Base-by-base conservation (phyloP, 2,888 invertebrate species). In the Brenthis daphne region DNA sequence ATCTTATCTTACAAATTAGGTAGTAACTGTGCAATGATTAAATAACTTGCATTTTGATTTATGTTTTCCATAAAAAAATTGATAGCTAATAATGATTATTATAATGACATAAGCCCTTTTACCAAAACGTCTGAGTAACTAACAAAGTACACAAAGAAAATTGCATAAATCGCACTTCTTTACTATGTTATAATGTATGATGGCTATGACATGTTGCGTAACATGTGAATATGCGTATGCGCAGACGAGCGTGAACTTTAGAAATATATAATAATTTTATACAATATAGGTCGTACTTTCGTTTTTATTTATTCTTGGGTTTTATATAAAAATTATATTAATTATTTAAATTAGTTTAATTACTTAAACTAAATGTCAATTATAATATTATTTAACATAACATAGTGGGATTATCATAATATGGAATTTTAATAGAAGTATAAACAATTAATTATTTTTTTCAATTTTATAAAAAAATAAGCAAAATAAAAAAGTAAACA, bases 101-200 rank as follows among this genome's bases (percentile, higher is more conserved):
- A 5, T 12, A 53, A 51, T 63, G 61, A 70, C 50, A 53, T 68
- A 72, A 70, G 65, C 65, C 64, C 70, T 72, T 70, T 72, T 67
- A 68, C 68, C 65, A 64, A 69, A 69, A 72, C 50, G 64, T 56
- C 16, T 37, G 37, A 56, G 64, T 63, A 51, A 37, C 60, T 20
- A 37, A 64, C 29, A 65, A 33, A 63, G 67, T 58, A 58, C 8
- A 57, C n/a, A 60, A 29, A 50, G 58, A 48, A 48, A 70, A 70
- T 72, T 72, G 68, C 70, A 72, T 72, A 72, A 70, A 66, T 70
- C 65, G 56, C 70, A 70, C 70, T 64, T 70, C 65, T 72, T 70
- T 60, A 66, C 65, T 72, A 58, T 57, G 65, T 72, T 72, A 66
- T 66, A 60, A 72, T 68, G 70, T 64, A 69, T 51, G 65, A 37